Conservation (phyloP, 2,888 invertebrate genomes). For the Antheraea yamamai region DNA sequence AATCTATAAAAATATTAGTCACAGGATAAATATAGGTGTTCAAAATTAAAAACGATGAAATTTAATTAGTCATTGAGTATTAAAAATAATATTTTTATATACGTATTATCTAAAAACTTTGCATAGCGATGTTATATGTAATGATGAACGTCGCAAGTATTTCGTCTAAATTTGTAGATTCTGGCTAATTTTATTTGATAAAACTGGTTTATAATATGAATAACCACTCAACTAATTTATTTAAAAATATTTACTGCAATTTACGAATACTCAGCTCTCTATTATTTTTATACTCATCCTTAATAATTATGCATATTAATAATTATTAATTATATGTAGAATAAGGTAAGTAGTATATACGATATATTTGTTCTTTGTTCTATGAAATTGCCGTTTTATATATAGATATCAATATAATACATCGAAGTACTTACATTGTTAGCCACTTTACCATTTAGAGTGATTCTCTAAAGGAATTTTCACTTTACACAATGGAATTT, state of each 20-base stretch:
- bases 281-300: background rate
- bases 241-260: background rate
- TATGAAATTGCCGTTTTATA: constrained; percentile 7
- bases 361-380: background rate
- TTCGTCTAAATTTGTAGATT: constrained; percentile 5
- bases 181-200: constrained; percentile 6
- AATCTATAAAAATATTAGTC: constrained; percentile 23
- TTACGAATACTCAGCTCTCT: background rate
- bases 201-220: constrained; percentile 3
- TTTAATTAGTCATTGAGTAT: constrained; percentile 44
- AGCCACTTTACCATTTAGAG: background rate
- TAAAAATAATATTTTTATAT: constrained; percentile 77
- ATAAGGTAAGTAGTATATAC: constrained; percentile 1
- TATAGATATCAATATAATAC: background rate
- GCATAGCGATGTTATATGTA: constrained; percentile 17
- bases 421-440: background rate
- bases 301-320: background rate
- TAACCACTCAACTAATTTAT: constrained; percentile 2
- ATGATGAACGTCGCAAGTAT: constrained; percentile 4
- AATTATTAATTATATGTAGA: background rate
- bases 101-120: constrained; percentile 49
- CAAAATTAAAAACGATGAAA: constrained; percentile 59
- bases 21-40: constrained; percentile 56
- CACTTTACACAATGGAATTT: background rate
- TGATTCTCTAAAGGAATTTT: background rate